phyloP scores from a whole-genome alignment of 2,113 vertebrate genomes.

The Monopterus albus region DNA sequence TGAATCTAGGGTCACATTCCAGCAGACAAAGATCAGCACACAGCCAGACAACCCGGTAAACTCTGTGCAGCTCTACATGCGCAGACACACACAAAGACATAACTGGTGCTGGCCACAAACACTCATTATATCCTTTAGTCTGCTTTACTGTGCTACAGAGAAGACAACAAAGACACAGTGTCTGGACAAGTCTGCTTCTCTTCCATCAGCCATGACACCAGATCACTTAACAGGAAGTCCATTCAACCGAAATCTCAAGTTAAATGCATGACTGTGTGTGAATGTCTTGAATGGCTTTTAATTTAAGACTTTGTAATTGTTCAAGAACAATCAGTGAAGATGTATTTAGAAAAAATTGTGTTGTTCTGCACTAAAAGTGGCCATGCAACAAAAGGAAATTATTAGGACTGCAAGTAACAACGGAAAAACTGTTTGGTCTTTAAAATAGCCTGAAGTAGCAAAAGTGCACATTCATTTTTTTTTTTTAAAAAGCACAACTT shows the following conservation, averaged over 20 bases:
- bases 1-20: slow-evolving; percentile 68
- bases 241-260: slow-evolving; percentile 24
- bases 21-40: slow-evolving; percentile 62
- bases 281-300: no score
- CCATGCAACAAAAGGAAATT: background rate
- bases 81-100: slow-evolving; percentile 9
- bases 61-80: background rate
- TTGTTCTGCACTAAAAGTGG: background rate
- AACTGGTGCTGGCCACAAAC: slow-evolving; percentile 53
- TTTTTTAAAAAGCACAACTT: no score
- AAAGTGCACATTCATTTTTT: no score
- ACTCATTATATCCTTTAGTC: slow-evolving; percentile 60
- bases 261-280: no score
- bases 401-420: no score
- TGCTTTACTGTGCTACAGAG: slow-evolving; percentile 37
- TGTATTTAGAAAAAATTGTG: background rate
- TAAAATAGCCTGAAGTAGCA: no score
- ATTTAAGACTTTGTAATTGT: background rate
- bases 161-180: slow-evolving; percentile 56
- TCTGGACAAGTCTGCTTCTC: slow-evolving; percentile 53
- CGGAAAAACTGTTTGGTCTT: no score
- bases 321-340: background rate
- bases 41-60: slow-evolving; percentile 54
- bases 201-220: slow-evolving; percentile 33
- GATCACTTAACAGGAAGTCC: slow-evolving; percentile 38